Conservation (phyloP, 2,888 invertebrate species). For the Apoda limacodes region DNA sequence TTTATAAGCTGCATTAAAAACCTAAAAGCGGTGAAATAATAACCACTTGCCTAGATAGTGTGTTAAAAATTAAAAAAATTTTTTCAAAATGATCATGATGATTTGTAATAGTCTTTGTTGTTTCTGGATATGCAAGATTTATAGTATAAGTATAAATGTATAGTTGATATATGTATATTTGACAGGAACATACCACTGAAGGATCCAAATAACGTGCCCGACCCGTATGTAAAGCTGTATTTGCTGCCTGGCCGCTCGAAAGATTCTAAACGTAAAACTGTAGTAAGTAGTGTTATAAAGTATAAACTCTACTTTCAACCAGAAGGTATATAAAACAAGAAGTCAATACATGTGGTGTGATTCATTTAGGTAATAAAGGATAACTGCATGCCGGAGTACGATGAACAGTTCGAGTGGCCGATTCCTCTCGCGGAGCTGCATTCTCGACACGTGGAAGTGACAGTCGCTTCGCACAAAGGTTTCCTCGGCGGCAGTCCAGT, state of each 20-base stretch:
- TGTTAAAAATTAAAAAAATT: too few relatives aligned
- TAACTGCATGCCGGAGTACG: slow-evolving; percentile 90
- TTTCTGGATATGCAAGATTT: not conserved
- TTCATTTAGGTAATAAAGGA: slow-evolving; percentile 77
- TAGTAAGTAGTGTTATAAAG: too few relatives aligned
- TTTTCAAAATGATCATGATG: slow-evolving; percentile 1
- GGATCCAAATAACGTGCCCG: slow-evolving; percentile 86
- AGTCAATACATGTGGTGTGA: not conserved
- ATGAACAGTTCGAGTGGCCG: slow-evolving; percentile 91
- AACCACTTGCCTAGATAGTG: too few relatives aligned
- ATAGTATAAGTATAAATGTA: too few relatives aligned
- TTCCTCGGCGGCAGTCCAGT: slow-evolving; percentile 85
- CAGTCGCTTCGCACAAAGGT: slow-evolving; percentile 90
- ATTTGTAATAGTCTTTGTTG: too few relatives aligned
- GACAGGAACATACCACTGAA: slow-evolving; percentile 81
- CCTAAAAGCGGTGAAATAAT: too few relatives aligned
- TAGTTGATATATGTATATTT: slow-evolving; percentile 4
- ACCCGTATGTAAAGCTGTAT: slow-evolving; percentile 91
- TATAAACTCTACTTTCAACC: too few relatives aligned
- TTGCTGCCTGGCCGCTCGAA: slow-evolving; percentile 86
- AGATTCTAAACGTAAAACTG: slow-evolving; percentile 89
- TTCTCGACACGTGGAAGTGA: slow-evolving; percentile 82
- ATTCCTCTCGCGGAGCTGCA: slow-evolving; percentile 85
- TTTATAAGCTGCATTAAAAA: too few relatives aligned
- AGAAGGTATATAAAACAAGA: too few relatives aligned